Evolutionary conservation across 1,140 invertebrate species (phyloP).

Genomic region (Schlechtendalia chinensis): DNA sequence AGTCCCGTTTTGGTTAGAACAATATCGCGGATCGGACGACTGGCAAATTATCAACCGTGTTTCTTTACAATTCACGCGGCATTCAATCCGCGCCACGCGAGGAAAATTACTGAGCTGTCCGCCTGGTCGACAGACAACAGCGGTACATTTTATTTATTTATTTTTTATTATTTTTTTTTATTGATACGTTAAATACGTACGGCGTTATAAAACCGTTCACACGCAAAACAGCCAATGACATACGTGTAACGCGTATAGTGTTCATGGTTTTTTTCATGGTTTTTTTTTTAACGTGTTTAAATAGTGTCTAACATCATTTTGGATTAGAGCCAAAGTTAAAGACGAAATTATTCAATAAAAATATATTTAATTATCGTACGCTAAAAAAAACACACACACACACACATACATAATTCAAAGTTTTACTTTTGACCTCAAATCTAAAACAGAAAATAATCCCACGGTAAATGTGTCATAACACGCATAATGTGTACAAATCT

Average conservation of each 20-base stretch:
- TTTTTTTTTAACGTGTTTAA: neutral
- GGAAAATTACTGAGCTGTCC: constrained; percentile 5
- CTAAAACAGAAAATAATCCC: constrained; percentile 23
- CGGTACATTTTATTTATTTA: neutral
- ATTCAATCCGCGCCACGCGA: neutral
- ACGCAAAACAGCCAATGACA: constrained; percentile 8
- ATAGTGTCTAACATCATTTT: constrained; percentile 1
- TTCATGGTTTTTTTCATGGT: neutral
- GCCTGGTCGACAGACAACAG: neutral
- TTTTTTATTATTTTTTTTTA: no score
- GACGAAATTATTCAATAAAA: constrained; percentile 1
- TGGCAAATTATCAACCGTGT: constrained; percentile 25
- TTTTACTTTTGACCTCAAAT: neutral
- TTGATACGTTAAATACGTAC: no score
- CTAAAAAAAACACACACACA: neutral
- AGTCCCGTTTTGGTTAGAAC: constrained; percentile 13
- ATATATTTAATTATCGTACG: constrained; percentile 1
- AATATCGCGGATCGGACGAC: neutral
- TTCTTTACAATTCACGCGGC: neutral
- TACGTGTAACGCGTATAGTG: neutral
- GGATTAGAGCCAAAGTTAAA: neutral
- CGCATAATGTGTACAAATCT: neutral
- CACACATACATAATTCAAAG: neutral
- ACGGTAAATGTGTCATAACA: neutral
- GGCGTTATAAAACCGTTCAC: constrained; percentile 15